Conservation (phyloP, 1,140 invertebrate genomes). For the Brachionus koreanus region DNA sequence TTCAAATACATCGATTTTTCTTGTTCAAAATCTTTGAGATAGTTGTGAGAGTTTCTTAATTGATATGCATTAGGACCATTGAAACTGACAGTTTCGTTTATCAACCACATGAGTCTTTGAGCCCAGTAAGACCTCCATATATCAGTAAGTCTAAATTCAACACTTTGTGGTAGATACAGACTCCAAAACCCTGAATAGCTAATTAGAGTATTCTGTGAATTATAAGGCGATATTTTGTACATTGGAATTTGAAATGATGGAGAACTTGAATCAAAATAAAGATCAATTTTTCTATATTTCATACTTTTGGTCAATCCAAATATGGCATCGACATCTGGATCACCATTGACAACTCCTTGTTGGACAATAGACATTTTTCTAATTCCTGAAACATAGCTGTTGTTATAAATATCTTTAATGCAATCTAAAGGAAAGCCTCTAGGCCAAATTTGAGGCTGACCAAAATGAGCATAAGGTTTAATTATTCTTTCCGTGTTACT, state of each 20-base stretch:
- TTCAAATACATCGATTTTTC: slow-evolving; percentile 48
- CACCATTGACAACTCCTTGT: slow-evolving; percentile 52
- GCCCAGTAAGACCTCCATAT: slow-evolving; percentile 54
- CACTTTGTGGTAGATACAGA: slow-evolving; percentile 49
- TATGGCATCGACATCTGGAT: slow-evolving; percentile 56
- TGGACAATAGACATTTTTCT: slow-evolving; percentile 48
- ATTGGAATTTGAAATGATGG: slow-evolving; percentile 46
- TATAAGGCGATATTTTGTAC: slow-evolving; percentile 49
- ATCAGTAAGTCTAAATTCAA: slow-evolving; percentile 50
- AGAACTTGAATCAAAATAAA: slow-evolving; percentile 45
- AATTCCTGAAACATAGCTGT: slow-evolving; percentile 36
- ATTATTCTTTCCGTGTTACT: background rate
- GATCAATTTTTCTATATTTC: slow-evolving; percentile 46
- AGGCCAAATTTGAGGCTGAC: slow-evolving; percentile 51
- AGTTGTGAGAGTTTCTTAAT: slow-evolving; percentile 47
- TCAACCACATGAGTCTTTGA: slow-evolving; percentile 50
- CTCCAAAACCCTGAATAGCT: slow-evolving; percentile 50
- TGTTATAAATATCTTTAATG: slow-evolving; percentile 40
- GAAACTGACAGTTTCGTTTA: slow-evolving; percentile 49
- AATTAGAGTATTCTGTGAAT: slow-evolving; percentile 55
- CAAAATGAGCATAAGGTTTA: slow-evolving; percentile 52
- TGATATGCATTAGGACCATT: slow-evolving; percentile 47
- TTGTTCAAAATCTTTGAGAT: slow-evolving; percentile 48
- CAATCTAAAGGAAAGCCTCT: slow-evolving; percentile 51
- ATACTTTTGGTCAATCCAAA: slow-evolving; percentile 48